Percentiles rank a stretch among this genome's conserved stretches.
Evolutionary conservation across 2,113 vertebrate species (phyloP).

Genomic region (Falcunculus frontatus): DNA sequence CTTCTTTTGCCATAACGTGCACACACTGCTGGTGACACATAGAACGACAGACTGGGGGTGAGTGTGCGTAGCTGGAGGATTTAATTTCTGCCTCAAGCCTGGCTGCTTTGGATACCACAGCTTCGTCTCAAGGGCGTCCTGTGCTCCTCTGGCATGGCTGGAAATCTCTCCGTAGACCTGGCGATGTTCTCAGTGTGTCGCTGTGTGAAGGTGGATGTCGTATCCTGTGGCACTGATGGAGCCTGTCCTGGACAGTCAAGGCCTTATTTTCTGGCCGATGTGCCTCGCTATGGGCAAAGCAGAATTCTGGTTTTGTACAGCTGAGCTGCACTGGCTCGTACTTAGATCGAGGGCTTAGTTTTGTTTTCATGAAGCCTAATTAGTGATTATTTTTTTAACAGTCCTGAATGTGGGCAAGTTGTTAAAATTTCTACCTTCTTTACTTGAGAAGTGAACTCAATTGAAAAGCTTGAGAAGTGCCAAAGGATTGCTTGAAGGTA

Average conservation of each 20-base stretch:
- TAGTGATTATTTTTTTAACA: neutral
- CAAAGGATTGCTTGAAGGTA: neutral
- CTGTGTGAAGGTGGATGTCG: neutral
- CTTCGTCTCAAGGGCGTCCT: neutral
- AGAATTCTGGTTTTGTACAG: neutral
- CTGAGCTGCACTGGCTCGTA: neutral
- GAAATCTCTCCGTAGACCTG: neutral
- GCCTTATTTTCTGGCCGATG: slow-evolving; percentile 3
- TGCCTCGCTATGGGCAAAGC: slow-evolving; percentile 6
- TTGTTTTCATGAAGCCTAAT: neutral
- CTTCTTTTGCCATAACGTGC: neutral
- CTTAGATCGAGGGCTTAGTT: neutral
- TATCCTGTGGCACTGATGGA: neutral
- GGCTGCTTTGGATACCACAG: neutral
- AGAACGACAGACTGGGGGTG: neutral
- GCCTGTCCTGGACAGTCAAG: neutral
- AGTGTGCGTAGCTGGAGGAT: neutral
- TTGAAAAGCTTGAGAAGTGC: neutral
- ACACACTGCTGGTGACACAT: neutral
- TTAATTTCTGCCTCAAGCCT: neutral
- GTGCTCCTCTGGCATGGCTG: neutral
- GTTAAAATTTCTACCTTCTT: neutral
- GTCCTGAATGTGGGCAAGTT: neutral
- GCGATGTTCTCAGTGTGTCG: neutral
- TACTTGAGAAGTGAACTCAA: neutral